A percentile compares a stretch with the other conserved stretches of the same genome.
These are phyloP conservation scores for Onthophagus sagittarius DNA, from an alignment of 2,888 invertebrate genomes.

Conservation along the genomic window DNA sequence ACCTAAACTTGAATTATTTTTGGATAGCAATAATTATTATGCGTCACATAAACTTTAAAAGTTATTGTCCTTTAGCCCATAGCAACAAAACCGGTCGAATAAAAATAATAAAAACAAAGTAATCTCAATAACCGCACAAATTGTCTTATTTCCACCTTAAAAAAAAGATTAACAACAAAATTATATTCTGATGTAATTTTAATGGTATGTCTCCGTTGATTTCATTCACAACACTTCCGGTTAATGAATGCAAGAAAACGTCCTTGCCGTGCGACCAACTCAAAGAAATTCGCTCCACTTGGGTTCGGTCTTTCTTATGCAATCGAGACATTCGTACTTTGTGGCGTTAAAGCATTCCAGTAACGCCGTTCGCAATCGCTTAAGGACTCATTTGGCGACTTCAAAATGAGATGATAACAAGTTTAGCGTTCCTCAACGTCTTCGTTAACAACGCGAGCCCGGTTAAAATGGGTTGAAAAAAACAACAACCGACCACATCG, in stretches of 20 bases:
- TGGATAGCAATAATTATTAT: no score
- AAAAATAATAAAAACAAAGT: no score
- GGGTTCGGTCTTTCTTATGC: background rate
- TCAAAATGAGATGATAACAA: background rate
- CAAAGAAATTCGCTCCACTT: background rate
- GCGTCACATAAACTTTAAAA: no score
- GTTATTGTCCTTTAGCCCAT: no score
- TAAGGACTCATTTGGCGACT: background rate
- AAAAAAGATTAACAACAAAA: no score
- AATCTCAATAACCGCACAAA: no score
- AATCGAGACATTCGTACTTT: background rate
- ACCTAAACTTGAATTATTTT: no score
- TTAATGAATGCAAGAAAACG: background rate
- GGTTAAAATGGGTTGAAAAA: background rate
- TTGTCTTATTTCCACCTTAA: no score
- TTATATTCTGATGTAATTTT: background rate
- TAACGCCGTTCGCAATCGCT: background rate
- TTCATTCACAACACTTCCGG: background rate
- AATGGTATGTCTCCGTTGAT: background rate
- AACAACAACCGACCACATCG: background rate
- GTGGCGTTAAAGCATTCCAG: background rate
- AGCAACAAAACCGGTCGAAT: no score
- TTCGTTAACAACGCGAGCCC: background rate
- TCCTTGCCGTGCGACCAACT: background rate
- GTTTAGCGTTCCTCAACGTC: no score